Conservation (phyloP, 2,797 vertebrate genomes). For the Oreonectes daqikongensis region DNA sequence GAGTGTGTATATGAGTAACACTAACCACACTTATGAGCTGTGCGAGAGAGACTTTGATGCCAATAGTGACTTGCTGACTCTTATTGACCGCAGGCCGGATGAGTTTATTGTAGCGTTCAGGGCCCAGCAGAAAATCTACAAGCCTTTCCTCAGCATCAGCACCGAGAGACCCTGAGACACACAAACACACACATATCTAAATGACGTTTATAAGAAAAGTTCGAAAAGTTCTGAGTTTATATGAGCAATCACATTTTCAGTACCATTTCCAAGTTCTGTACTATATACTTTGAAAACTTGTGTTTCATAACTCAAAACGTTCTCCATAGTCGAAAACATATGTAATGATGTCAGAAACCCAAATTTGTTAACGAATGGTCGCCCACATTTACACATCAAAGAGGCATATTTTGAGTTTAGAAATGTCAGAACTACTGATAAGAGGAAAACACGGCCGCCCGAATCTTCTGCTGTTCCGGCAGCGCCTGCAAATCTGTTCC, state of each 20-base stretch:
- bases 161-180: constrained; percentile 65
- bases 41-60: constrained; percentile 80
- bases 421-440: not conserved
- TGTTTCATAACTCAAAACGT: not conserved
- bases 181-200: not conserved
- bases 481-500: not conserved
- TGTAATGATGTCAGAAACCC: not conserved
- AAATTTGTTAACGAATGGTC: not conserved
- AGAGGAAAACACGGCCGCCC: not conserved
- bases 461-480: not conserved
- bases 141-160: constrained; percentile 80
- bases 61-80: constrained; percentile 81
- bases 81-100: constrained; percentile 81
- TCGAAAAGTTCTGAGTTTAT: not conserved
- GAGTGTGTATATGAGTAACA: constrained; percentile 24
- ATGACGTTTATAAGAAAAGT: not conserved
- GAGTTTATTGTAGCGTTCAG: constrained; percentile 82
- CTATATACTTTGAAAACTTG: not conserved
- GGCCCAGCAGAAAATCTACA: constrained; percentile 77
- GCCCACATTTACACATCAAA: constrained; percentile 10
- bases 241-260: not conserved
- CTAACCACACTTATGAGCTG: constrained; percentile 83
- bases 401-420: not conserved
- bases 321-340: not conserved
- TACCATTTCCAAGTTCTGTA: not conserved